phyloP scores from a whole-genome alignment of 2,797 vertebrate genomes.

The Pseudomugil gertrudae region DNA sequence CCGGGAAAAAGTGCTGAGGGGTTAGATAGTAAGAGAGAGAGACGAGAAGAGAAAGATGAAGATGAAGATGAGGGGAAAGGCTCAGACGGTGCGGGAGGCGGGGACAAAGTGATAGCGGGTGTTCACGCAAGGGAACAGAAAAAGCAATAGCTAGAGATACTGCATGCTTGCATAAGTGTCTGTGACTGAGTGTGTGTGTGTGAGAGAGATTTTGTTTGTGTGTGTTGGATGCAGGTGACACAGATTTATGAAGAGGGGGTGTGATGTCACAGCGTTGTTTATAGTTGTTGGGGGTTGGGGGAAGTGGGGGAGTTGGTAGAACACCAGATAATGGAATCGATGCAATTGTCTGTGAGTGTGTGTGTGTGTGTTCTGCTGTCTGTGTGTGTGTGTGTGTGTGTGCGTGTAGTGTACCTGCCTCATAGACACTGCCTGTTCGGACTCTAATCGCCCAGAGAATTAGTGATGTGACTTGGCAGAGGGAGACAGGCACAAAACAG shows the following conservation, averaged over 20 bases:
- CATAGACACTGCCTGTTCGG: constrained; percentile 67
- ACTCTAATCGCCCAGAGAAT: constrained; percentile 79
- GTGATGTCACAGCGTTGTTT: constrained; percentile 66
- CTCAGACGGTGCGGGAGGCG: constrained; percentile 70
- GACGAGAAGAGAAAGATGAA: constrained; percentile 50
- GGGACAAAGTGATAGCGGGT: constrained; percentile 68
- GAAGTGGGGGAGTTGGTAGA: constrained; percentile 70
- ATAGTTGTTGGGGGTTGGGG: constrained; percentile 65
- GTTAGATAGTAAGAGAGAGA: constrained; percentile 50
- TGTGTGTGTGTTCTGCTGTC: constrained; percentile 20
- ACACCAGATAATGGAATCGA: constrained; percentile 78
- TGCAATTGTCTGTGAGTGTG: constrained; percentile 63
- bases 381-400: constrained; percentile 40
- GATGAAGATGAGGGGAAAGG: constrained; percentile 69
- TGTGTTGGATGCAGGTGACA: constrained; percentile 78
- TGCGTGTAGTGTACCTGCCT: constrained; percentile 68
- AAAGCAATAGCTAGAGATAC: constrained; percentile 69
- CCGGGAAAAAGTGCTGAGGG: constrained; percentile 60
- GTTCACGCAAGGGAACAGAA: constrained; percentile 69
- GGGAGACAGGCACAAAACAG: constrained; percentile 70
- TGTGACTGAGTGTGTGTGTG: constrained; percentile 31
- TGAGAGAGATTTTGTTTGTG: constrained; percentile 27
- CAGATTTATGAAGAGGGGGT: constrained; percentile 73
- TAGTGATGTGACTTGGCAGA: constrained; percentile 80
- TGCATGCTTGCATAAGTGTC: constrained; percentile 76